A percentile compares a stretch with the other conserved stretches of the same genome.
Conservation (phyloP, 2,888 invertebrate species). For the Xestia rhomboidea region DNA sequence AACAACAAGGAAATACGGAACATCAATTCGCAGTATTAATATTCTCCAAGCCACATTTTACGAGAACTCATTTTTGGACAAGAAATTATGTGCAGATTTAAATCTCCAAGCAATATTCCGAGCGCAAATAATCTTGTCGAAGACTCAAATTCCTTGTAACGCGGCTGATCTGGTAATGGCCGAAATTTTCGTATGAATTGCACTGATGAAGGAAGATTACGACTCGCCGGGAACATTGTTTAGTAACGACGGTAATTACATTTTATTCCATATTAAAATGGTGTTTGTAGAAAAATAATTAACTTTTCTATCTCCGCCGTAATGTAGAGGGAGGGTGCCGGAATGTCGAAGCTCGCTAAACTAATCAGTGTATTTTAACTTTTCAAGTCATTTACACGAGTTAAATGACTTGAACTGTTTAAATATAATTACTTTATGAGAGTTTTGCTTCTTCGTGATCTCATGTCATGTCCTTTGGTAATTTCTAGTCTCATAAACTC, state of each 20-base stretch:
- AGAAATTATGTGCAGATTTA: conserved; percentile 49
- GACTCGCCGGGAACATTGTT: conserved; percentile 52
- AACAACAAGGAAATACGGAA: conserved; percentile 19
- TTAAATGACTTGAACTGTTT: conserved; percentile 35
- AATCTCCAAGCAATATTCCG: conserved; percentile 54
- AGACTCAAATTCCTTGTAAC: conserved; percentile 53
- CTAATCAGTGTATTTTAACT: conserved; percentile 54
- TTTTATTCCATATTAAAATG: conserved; percentile 62
- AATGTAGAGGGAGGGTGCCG: conserved; percentile 11
- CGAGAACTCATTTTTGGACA: conserved; percentile 36
- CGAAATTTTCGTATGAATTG: conserved; percentile 58
- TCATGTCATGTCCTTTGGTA: conserved; percentile 39
- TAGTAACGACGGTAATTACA: conserved; percentile 59
- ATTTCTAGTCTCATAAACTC: conserved; percentile 58
- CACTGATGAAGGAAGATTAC: conserved; percentile 58
- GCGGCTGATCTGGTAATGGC: conserved; percentile 56
- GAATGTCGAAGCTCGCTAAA: conserved; percentile 26
- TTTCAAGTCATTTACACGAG: conserved; percentile 34
- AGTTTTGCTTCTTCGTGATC: conserved; percentile 1
- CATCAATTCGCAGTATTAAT: conserved; percentile 23
- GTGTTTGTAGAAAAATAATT: conserved; percentile 64
- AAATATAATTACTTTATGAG: conserved; percentile 26
- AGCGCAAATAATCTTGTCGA: conserved; percentile 56
- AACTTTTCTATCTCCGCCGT: conserved; percentile 40
- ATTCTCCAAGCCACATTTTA: conserved; percentile 37